A percentile compares a stretch with the other conserved stretches of the same genome.
These are phyloP conservation scores for Oryctes rhinoceros DNA, from an alignment of 1,140 invertebrate species.

Conservation along the genomic window DNA sequence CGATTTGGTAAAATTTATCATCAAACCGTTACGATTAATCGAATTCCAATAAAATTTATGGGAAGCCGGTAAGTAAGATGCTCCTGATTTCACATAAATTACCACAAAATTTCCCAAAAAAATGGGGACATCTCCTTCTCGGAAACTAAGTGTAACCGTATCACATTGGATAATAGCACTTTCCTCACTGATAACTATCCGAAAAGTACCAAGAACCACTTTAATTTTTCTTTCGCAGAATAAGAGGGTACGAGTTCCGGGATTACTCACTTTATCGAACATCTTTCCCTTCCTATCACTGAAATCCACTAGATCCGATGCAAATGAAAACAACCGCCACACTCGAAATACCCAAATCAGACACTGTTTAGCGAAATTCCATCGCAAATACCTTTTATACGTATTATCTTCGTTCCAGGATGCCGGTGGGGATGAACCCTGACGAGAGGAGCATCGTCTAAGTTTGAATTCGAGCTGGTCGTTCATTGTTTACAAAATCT, in stretches of 20 bases:
- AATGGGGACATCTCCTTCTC: not conserved
- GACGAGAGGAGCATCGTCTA: not conserved
- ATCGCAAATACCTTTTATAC: not conserved
- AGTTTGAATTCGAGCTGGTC: not conserved
- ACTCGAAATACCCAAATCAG: not conserved
- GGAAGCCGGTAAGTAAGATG: too few species aligned
- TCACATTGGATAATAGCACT: not conserved
- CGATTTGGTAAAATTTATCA: too few species aligned
- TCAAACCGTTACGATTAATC: too few species aligned
- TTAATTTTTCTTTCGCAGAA: not conserved
- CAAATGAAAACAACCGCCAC: not conserved
- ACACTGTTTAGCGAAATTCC: constrained; percentile 12
- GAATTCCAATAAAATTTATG: too few species aligned
- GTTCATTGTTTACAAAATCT: constrained; percentile 35
- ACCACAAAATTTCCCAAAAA: too few species aligned
- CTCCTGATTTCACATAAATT: too few species aligned
- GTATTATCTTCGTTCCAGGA: not conserved
- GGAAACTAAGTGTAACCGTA: not conserved
- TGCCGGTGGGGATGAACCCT: constrained; percentile 1
- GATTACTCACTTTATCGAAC: not conserved
- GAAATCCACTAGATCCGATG: too few species aligned
- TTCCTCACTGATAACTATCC: not conserved
- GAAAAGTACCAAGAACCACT: not conserved
- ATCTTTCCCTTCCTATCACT: not conserved
- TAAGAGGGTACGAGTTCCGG: not conserved